These are phyloP conservation scores for Triplophysa rosa DNA, from an alignment of 2,113 vertebrate genomes.

Conservation along the genomic window DNA sequence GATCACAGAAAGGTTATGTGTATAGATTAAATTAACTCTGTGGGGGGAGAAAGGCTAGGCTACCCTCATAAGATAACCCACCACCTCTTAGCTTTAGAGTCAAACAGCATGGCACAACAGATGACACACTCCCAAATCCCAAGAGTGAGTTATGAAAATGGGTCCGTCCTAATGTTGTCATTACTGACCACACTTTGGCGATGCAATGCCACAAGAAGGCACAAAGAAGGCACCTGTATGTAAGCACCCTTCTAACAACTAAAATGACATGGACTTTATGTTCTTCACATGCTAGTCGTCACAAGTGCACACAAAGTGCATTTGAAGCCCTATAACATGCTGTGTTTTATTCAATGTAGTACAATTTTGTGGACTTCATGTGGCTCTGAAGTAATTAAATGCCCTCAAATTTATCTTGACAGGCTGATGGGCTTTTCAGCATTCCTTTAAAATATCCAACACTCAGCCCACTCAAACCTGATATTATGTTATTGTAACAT, in stretches of 20 bases:
- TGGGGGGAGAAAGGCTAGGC: conserved; percentile 44
- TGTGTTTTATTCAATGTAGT: too few relatives aligned
- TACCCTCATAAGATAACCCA: background rate
- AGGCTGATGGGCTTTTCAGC: background rate
- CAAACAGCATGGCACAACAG: background rate
- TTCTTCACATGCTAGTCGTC: too few relatives aligned
- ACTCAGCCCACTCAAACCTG: background rate
- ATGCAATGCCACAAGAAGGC: too few relatives aligned
- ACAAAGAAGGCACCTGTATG: too few relatives aligned
- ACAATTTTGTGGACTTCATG: too few relatives aligned
- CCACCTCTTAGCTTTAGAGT: background rate
- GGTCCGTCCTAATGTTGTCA: too few relatives aligned
- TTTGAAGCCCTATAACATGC: too few relatives aligned
- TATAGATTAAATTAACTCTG: conserved; percentile 74
- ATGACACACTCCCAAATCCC: background rate
- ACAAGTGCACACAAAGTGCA: too few relatives aligned
- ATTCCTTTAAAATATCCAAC: conserved; percentile 7
- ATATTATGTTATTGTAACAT: background rate
- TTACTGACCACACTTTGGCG: too few relatives aligned
- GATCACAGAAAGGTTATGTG: conserved; percentile 66
- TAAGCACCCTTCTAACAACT: too few relatives aligned
- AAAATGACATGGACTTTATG: too few relatives aligned
- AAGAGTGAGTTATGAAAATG: too few relatives aligned
- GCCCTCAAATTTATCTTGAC: background rate
- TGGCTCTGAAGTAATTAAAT: background rate